phyloP scores from a whole-genome alignment of 2,113 vertebrate genomes.

The Barnardius zonarius region DNA sequence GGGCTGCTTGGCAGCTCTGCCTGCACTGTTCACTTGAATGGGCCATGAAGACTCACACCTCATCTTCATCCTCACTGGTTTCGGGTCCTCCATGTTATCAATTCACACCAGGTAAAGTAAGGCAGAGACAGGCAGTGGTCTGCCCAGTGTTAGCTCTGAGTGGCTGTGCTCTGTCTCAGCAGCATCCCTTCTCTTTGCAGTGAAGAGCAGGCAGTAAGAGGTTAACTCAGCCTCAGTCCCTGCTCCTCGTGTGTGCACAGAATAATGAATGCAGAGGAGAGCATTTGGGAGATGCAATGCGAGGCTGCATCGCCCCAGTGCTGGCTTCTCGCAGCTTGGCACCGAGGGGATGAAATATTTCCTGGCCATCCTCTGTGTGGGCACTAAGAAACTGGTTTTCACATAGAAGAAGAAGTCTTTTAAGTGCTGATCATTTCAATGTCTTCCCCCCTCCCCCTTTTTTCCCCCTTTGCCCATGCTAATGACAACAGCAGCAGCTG shows the following conservation, averaged over 20 bases:
- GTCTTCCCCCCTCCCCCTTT: rapidly evolving
- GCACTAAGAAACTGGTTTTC: background rate
- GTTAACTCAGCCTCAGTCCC: background rate
- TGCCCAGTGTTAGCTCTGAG: background rate
- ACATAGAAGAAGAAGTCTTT: background rate
- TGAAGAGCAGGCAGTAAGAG: background rate
- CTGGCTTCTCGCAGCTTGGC: background rate
- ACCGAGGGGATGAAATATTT: background rate
- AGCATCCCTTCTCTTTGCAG: background rate
- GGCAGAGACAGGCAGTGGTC: background rate
- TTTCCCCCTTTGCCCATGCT: background rate
- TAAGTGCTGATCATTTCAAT: background rate
- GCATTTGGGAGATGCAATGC: background rate
- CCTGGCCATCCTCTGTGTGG: background rate
- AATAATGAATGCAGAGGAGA: background rate
- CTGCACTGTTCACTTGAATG: background rate
- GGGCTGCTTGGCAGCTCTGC: background rate
- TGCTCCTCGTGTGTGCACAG: background rate
- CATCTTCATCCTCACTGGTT: rapidly evolving
- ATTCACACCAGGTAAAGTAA: background rate
- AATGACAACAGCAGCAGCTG: slow-evolving; percentile 34
- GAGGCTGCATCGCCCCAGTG: background rate
- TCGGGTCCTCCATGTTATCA: rapidly evolving
- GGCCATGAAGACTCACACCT: background rate
- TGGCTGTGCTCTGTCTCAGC: background rate